Evolutionary conservation across 2,888 invertebrate genomes (phyloP).

Genomic region (Amaurobius ferox): DNA sequence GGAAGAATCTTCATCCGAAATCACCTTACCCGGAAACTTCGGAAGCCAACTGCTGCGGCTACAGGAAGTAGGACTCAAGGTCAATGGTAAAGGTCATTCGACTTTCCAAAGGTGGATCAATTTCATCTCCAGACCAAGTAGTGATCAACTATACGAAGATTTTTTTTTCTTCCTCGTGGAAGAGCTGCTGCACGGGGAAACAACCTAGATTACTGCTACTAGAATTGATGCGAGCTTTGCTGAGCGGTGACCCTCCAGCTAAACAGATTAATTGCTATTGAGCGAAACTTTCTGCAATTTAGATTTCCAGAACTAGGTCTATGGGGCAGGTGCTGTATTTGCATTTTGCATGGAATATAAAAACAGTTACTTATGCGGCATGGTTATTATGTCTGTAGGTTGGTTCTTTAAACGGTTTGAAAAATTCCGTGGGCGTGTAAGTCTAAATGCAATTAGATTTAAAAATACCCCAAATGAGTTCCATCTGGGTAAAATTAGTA

Average conservation of each 20-base stretch:
- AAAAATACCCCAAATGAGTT: too few species aligned
- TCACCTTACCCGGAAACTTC: background rate
- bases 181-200: background rate
- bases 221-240: background rate
- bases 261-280: background rate
- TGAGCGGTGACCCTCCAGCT: background rate
- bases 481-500: too few species aligned
- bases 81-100: slow-evolving; percentile 5
- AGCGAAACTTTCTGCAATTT: background rate
- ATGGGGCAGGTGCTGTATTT: background rate
- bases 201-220: slow-evolving; percentile 1
- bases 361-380: background rate
- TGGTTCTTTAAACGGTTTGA: too few species aligned
- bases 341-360: background rate
- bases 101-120: slow-evolving; percentile 10
- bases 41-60: background rate
- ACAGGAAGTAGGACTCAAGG: slow-evolving; percentile 12
- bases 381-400: background rate
- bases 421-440: too few species aligned
- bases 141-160: background rate
- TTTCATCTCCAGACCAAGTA: background rate
- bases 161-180: background rate
- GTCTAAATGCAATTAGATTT: too few species aligned
- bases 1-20: background rate
- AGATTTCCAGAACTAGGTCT: background rate